Base-by-base conservation (phyloP, 2,888 invertebrate genomes). In the Cartodere bifasciata region DNA sequence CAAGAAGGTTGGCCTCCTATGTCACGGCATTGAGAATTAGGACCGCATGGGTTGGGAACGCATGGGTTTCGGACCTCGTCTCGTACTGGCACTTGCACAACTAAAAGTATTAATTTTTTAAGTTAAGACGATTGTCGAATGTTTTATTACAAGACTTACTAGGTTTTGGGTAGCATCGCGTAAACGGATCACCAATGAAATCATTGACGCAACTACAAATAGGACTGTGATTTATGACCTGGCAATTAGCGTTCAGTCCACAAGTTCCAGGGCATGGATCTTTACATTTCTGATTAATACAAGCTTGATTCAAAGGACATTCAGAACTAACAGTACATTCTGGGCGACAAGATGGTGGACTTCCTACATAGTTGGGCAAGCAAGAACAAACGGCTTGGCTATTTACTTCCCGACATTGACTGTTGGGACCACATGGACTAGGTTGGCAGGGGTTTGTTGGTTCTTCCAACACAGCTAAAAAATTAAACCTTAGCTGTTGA, bases 391-490 rank as follows among this genome's bases (percentile, higher is more conserved):
- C 68, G 1, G 72, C 73, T 58, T 77, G 75, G 13, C 67, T 68
- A 44, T 77, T 76, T 13, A 69, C 53, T 51, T 73, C 75, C 46
- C 73, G 71, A 48, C 85, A 85, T 41, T 74, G 64, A 38, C 84
- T 81, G 49, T 83, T 81, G 4, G 81, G 72, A 21, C 86, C 85
- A 50, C 86, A 86, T 1, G 84, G 84, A 2, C 79, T 75, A 29
- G 84, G 83, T 39, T 65, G 58, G 49, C 86, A 86, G 2, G 83
- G 83, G 47, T 75, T 65, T 50, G 32, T 46, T 39, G 41, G 54
- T 31, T 35, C 35, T 16, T 32, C 35, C 10, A 31, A 9, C 12
- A 21, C 21, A 13, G 32, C 39, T 39, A 10, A 13, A 39, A n/a
- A 30, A 20, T 11, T 5, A 5, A 23, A n/a, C n/a, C n/a, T n/a